Evolutionary conservation across 2,888 invertebrate genomes (phyloP).

Genomic region (Lasioglossum zephyrum): DNA sequence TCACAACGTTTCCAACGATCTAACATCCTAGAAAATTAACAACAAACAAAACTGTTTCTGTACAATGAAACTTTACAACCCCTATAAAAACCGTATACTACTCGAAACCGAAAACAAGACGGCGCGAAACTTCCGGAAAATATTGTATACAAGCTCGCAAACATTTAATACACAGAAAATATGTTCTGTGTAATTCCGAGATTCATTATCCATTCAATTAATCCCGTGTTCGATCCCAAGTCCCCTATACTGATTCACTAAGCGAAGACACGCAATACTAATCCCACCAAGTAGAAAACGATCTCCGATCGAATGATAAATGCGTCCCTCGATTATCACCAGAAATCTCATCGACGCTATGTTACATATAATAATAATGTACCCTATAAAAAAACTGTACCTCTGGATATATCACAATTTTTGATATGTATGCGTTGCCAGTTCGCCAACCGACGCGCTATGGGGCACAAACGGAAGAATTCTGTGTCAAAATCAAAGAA

Average conservation of each 20-base stretch:
- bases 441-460: background rate
- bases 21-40: background rate
- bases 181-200: background rate
- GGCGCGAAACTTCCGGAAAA: background rate
- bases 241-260: background rate
- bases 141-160: background rate
- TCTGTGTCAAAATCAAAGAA: no score
- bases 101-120: background rate
- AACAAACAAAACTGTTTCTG: background rate
- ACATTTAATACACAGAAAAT: background rate
- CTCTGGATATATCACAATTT: constrained; percentile 43
- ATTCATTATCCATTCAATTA: background rate
- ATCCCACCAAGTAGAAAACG: background rate
- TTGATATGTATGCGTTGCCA: constrained; percentile 50
- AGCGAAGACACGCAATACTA: background rate
- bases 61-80: background rate
- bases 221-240: background rate
- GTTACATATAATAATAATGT: constrained; percentile 11
- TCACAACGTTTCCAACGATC: background rate
- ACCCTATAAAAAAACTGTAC: constrained; percentile 30
- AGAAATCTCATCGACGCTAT: background rate
- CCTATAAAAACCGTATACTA: background rate
- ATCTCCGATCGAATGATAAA: background rate
- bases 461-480: no score
- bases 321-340: background rate